Conservation (phyloP, 2,888 invertebrate species). For the Amblyjoppa fuscipennis region DNA sequence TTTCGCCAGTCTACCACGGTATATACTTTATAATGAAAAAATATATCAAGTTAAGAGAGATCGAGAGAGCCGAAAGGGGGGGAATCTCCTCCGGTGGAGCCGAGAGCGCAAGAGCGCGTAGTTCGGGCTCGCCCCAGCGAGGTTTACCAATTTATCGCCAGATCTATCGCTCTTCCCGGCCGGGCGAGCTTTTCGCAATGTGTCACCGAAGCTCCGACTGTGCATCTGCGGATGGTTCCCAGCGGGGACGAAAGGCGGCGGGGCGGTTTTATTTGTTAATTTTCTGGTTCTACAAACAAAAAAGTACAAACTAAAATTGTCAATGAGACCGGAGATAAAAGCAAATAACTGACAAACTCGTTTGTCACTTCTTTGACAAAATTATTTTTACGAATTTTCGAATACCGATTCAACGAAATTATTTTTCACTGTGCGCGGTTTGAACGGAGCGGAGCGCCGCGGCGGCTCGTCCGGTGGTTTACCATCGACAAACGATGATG, state of each 20-base stretch:
- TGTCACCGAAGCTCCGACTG: conserved; percentile 57
- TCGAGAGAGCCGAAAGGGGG: conserved; percentile 17
- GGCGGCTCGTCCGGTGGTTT: conserved; percentile 47
- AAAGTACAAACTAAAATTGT: too few species aligned
- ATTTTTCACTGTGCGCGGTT: background rate
- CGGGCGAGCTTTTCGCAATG: conserved; percentile 50
- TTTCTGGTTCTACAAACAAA: too few species aligned
- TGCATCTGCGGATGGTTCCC: conserved; percentile 49
- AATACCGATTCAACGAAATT: too few species aligned
- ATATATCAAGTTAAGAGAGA: conserved; percentile 59
- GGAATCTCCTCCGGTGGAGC: conserved; percentile 3
- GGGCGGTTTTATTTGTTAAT: too few species aligned
- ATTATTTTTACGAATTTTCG: too few species aligned
- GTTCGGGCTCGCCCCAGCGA: conserved; percentile 25
- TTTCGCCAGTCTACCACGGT: conserved; percentile 7
- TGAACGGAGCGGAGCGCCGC: conserved; percentile 9
- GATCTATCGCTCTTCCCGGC: conserved; percentile 57
- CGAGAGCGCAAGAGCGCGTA: conserved; percentile 45
- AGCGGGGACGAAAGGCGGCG: background rate
- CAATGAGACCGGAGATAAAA: too few species aligned
- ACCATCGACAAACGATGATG: conserved; percentile 63
- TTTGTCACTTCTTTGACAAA: too few species aligned
- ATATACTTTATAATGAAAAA: conserved; percentile 62
- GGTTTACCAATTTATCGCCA: conserved; percentile 63
- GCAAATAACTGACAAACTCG: too few species aligned